Evolutionary conservation across 2,888 invertebrate genomes (phyloP), one percentile per base, ranked within the genome.

Genomic region (Sphecodes monilicornis): DNA sequence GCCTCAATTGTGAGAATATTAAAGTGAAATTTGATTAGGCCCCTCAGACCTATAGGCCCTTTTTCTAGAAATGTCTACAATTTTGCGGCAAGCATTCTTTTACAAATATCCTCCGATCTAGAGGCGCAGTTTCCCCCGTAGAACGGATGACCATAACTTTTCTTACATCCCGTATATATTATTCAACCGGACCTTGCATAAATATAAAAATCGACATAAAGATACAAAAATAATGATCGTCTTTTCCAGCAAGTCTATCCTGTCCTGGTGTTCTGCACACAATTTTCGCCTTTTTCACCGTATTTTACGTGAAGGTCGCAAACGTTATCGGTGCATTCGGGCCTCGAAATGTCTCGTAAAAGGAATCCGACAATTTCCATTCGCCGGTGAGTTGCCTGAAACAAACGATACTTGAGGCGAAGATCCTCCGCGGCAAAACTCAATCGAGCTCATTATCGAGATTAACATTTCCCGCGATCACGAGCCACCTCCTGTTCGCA

Each of bases 401-500:
- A 69, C 73, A 43, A 69, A 26, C 46, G 8, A 70, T 41, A 77
- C 69, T 84, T 70, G 70, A 77, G 77, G 77, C 84, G 57, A 78
- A 74, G 84, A 78, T 43, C 82, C 84, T 87, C 84, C 69, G n/a
- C 73, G 64, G 83, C 85, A 64, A 73, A 68, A 73, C 79, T 85
- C 88, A 86, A 73, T 88, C 88, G 86, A 89, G 86, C 90, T 91
- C 92, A 91, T 92, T 92, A 91, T 88, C 89, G 76, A 86, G 90
- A 92, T 92, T 92, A 91, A 90, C 88, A 87, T 86, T 84, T 81
- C 84, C 71, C 82, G 78, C 50, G 64, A 78, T 73, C 78, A 64
- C 57, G 13, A 82, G 54, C 81, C 75, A 60, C 74, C 10, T 78
- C 76, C 29, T 71, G 70, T 76, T 66, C 6, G 66, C 32, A 54